Evolutionary conservation across 35 echinoderm and acorn worm genomes (phyloP).

Genomic region (Diadema setosum): DNA sequence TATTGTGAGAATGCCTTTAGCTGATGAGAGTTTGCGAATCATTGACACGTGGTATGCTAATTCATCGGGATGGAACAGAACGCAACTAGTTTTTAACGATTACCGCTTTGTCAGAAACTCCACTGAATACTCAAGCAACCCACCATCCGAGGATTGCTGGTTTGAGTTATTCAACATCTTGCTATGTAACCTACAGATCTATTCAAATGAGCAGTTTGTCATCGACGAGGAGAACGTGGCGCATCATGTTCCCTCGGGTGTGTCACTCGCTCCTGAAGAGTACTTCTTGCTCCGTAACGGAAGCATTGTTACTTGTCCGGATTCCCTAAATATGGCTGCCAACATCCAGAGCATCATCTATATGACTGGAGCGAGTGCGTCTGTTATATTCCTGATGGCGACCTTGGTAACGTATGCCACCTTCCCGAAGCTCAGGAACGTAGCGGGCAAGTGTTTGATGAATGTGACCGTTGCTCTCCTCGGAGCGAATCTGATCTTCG

Average conservation of each 20-base stretch:
- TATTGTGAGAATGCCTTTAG: not conserved
- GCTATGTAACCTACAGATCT: not conserved
- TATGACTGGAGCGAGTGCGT: not conserved
- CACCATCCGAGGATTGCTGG: not conserved
- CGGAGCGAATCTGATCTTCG: conserved; percentile 30
- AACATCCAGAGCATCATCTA: not conserved
- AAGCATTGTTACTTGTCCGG: not conserved
- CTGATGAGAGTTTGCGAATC: not conserved
- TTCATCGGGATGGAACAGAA: not conserved
- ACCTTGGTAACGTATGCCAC: conserved; percentile 53
- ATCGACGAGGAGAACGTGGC: not conserved
- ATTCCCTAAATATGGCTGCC: not conserved
- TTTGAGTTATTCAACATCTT: not conserved
- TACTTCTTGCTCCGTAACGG: not conserved
- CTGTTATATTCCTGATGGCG: not conserved
- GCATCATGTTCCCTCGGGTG: not conserved
- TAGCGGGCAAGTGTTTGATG: conserved; percentile 67
- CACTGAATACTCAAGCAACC: not conserved
- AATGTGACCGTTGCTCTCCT: conserved; percentile 67
- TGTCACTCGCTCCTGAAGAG: not conserved
- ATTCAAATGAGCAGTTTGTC: not conserved
- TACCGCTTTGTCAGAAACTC: not conserved
- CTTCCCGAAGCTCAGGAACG: conserved; percentile 49
- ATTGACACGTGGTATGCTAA: not conserved
- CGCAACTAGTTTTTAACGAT: not conserved